Base-by-base conservation (phyloP, 2,113 vertebrate species). In the Centrocercus urophasianus region DNA sequence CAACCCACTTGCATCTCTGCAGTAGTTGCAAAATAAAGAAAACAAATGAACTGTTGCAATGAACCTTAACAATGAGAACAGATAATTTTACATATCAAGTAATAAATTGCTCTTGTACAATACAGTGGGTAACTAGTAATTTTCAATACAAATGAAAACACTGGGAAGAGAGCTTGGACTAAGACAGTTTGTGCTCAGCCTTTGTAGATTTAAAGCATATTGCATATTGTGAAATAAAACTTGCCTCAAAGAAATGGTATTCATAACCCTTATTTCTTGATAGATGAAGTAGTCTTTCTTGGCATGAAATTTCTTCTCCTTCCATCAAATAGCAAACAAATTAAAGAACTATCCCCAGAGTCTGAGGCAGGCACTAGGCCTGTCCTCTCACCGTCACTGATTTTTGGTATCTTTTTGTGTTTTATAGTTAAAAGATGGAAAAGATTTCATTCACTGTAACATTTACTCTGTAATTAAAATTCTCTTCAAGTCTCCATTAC, bases 131-230 rank as follows among this genome's bases (percentile, higher is more conserved):
- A 45, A 20, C 6, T 6, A 80, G 25, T 52, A 59, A 78, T 11
- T 38, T 34, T 25, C 1, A 0, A 4, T 30, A 11, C 0, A 2
- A 45, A 52, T 6, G 3, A 47, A 63, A 81, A 34, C 28, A 54
- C 18, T n/a, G 27, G 42, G 42, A 63, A 81, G 47, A 63, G 83
- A 90, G 28, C 28, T 61, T 52, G n/a, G 28, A 84, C 50, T n/a
- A 38, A 45, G 32, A 16, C 19, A 24, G 10, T 70, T 83, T 73
- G 69, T 70, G 6, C 47, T 45, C n/a, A 77, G 19, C 25, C 38
- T 64, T 77, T 34, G n/a, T 34, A 65, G 70, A 43, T 11, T 83
- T 77, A 60, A 73, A 83, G 36, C 16, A 24, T 19, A 14, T 16
- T 61, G 10, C 15, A 28, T 61, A 32, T 18, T 77, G 57, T 17